A percentile compares a stretch with the other conserved stretches of the same genome.
Evolutionary conservation across 2,113 vertebrate genomes (phyloP).

Genomic region (Numida meleagris): DNA sequence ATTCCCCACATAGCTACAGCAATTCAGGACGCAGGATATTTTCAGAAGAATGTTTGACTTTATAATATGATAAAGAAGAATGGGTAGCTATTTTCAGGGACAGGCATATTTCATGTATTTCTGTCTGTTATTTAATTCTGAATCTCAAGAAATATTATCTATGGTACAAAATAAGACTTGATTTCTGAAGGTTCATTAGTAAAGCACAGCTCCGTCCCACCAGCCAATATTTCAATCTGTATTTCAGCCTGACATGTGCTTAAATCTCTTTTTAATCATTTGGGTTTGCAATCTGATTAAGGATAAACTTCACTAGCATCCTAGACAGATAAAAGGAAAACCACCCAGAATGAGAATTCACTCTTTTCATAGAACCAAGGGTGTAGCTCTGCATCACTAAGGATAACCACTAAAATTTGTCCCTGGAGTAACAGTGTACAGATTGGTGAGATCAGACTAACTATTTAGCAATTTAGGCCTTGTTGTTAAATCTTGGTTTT

Average conservation of each 20-base stretch:
- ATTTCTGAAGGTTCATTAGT: slow-evolving; percentile 34
- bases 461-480: not conserved
- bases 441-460: not conserved
- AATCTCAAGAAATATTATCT: slow-evolving; percentile 33
- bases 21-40: not conserved
- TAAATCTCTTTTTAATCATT: slow-evolving; percentile 24
- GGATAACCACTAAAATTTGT: not conserved
- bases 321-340: not conserved
- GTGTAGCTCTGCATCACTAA: not conserved
- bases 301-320: not conserved
- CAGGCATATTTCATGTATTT: slow-evolving; percentile 27
- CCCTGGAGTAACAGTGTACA: not conserved
- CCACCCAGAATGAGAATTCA: not conserved
- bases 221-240: slow-evolving; percentile 5
- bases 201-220: not conserved
- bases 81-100: slow-evolving; percentile 50
- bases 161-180: not conserved
- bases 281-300: slow-evolving; percentile 6
- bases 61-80: slow-evolving; percentile 42
- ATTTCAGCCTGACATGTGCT: not conserved
- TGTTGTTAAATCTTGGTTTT: not conserved
- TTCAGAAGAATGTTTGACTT: slow-evolving; percentile 40
- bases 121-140: slow-evolving; percentile 3
- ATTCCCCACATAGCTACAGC: not conserved
- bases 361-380: not conserved